Base-by-base conservation (phyloP, 2,797 vertebrate species). In the Micromesistius poutassou region DNA sequence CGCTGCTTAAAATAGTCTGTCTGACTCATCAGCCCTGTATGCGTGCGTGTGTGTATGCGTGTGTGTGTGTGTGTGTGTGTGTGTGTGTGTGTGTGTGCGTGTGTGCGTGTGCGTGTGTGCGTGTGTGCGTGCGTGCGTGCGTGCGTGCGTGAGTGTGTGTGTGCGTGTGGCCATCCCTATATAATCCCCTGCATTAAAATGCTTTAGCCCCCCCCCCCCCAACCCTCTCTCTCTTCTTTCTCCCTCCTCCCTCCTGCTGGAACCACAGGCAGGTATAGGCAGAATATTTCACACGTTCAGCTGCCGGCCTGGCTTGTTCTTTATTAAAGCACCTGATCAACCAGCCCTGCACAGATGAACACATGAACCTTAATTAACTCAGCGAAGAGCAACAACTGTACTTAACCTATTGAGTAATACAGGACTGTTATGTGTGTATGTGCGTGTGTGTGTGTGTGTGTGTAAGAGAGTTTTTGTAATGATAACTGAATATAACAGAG, bases 1-100 rank as follows among this genome's bases (percentile, higher is more conserved):
- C 35, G 22, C 55, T 62, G 55, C 55, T 72, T 72, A 72, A 72
- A 72, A 36, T 72, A 72, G 71, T 35, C 71, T 72, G 71, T 35
- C 14, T 72, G 71, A 72, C 71, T 72, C 71, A 72, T 36, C 30
- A 35, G 19, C 66, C n/a, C 31, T 73, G 72, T 73, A 31, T 73
- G 72, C n/a, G 72, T n/a, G 33, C n/a, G 72, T 36, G 71, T 73
- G 71, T 36, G 71, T 72, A 33, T 36, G 71, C 36, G 31, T 36
- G 71, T 72, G 71, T 36, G 31, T 35, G 71, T 22, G 31, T 7
- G 19, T 33, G 31, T 22, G 31, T 9, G 19, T 33, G 31, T 16
- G 33, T 36, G 19, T 55, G 50, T 55, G 19, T 22, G 19, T 22
- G 19, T 55, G 46, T 55, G 46, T 55, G 46, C 19, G 19, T 55